Conservation (phyloP, 2,888 invertebrate genomes). For the Drosophila kanekoi region DNA sequence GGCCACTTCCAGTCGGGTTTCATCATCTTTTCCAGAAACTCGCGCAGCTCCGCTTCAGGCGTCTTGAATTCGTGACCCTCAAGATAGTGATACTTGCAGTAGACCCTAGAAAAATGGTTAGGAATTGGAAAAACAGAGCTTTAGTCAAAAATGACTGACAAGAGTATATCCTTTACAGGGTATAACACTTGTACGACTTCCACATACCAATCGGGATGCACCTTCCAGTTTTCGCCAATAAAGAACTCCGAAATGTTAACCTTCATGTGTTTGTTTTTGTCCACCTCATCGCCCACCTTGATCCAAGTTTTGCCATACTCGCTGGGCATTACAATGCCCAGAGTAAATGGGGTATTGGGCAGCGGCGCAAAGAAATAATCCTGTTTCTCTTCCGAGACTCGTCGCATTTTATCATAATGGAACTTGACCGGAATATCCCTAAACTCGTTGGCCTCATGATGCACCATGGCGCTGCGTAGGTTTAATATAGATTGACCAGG, state of each 20-base stretch:
- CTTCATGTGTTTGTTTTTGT: constrained; percentile 88
- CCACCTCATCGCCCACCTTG: constrained; percentile 91
- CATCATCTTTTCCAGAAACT: constrained; percentile 90
- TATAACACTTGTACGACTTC: accelerated
- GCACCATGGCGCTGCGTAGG: constrained; percentile 89
- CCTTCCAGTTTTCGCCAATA: constrained; percentile 90
- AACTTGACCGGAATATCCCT: constrained; percentile 90
- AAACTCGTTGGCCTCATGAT: constrained; percentile 89
- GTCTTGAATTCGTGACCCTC: constrained; percentile 90
- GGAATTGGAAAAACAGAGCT: neutral
- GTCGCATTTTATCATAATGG: constrained; percentile 94
- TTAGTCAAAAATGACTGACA: no score
- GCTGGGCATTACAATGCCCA: constrained; percentile 93
- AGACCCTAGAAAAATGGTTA: constrained; percentile 87
- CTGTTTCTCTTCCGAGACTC: constrained; percentile 91
- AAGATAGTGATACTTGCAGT: constrained; percentile 94
- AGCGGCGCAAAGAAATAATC: constrained; percentile 94
- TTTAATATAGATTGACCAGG: constrained; percentile 87
- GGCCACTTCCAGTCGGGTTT: constrained; percentile 88
- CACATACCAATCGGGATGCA: constrained; percentile 93
- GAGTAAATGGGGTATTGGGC: constrained; percentile 93
- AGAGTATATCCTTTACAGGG: no score
- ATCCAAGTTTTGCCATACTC: constrained; percentile 88
- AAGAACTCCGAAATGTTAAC: constrained; percentile 91
- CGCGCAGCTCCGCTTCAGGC: constrained; percentile 91